A percentile compares a stretch with the other conserved stretches of the same genome.
phyloP scores from a whole-genome alignment of 92 coral and sea anemone genomes.

The Isaurus tuberculatus region DNA sequence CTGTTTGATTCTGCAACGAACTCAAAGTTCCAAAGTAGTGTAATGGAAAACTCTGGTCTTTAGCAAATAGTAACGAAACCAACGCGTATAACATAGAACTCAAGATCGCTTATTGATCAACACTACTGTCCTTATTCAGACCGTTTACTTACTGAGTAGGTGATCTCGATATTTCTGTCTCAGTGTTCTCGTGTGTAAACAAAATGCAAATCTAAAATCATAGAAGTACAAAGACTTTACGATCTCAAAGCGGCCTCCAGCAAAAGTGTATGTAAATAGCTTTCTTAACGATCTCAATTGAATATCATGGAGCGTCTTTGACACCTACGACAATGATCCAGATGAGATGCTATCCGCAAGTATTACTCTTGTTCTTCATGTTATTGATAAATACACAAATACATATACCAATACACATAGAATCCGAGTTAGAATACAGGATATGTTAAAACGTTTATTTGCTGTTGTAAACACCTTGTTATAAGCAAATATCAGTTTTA shows the following conservation, averaged over 20 bases:
- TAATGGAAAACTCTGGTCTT: conserved; percentile 1
- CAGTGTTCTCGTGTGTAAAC: conserved; percentile 20
- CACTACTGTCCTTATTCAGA: neutral
- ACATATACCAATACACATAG: no score
- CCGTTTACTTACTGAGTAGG: neutral
- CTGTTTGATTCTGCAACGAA: conserved; percentile 46
- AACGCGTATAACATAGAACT: no score
- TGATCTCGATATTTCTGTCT: conserved; percentile 3
- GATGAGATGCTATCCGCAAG: no score
- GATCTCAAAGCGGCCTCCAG: conserved; percentile 1
- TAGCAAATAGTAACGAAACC: no score
- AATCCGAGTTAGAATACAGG: no score
- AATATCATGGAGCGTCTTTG: neutral
- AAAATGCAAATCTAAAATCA: conserved; percentile 9
- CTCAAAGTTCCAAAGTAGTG: conserved; percentile 32
- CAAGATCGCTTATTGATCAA: neutral
- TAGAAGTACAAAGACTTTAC: conserved; percentile 18
- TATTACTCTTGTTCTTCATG: no score
- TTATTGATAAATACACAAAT: no score
- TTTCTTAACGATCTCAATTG: neutral
- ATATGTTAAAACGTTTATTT: no score
- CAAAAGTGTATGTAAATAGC: conserved; percentile 11
- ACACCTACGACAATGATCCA: no score
- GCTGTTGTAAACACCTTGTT: no score
- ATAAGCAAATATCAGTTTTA: no score